phyloP scores from a whole-genome alignment of 2,113 vertebrate genomes.

The Sisor rabdophorus region DNA sequence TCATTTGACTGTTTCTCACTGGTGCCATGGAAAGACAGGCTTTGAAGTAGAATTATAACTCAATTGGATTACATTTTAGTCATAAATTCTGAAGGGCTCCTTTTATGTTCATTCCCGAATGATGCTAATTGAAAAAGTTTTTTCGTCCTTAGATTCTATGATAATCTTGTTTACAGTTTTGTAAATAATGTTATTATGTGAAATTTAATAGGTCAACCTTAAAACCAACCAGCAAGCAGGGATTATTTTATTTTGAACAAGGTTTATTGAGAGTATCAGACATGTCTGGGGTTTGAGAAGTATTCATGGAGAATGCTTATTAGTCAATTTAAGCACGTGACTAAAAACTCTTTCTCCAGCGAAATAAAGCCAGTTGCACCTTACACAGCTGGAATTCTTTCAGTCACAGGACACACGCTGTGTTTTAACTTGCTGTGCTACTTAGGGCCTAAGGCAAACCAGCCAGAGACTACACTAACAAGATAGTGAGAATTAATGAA shows the following conservation, averaged over 20 bases:
- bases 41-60: conserved; percentile 47
- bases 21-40: conserved; percentile 29
- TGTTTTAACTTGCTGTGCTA: conserved; percentile 10
- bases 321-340: background rate
- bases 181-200: conserved; percentile 40
- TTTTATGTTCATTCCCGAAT: conserved; percentile 12
- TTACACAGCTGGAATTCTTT: conserved; percentile 23
- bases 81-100: conserved; percentile 40
- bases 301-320: conserved; percentile 1
- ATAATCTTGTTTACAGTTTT: conserved; percentile 55
- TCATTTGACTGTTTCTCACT: conserved; percentile 61
- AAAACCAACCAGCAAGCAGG: background rate
- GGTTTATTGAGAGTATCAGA: background rate
- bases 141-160: conserved; percentile 37
- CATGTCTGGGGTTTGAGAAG: background rate
- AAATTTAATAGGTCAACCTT: background rate
- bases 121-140: conserved; percentile 4
- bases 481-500: background rate
- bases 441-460: conserved; percentile 1
- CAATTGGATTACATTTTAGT: conserved; percentile 50
- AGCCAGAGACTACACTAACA: background rate
- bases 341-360: background rate
- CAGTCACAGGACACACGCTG: conserved; percentile 11
- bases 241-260: background rate
- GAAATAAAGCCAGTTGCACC: conserved; percentile 11